Evolutionary conservation across 2,888 invertebrate species (phyloP), one percentile per base, ranked within the genome.

Genomic region (Troilus luridus): DNA sequence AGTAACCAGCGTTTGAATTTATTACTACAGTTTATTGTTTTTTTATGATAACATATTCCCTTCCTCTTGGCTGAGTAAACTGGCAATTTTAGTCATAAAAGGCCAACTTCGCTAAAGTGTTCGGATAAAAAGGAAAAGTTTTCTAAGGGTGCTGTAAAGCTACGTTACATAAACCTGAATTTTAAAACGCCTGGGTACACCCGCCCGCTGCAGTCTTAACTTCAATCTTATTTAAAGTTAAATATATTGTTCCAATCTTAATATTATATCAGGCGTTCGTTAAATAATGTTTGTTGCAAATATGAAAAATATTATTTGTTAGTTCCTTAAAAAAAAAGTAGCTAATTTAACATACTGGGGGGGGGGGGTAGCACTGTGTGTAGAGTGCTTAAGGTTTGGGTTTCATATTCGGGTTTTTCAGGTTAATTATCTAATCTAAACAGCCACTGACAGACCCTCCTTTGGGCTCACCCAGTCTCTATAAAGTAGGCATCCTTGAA

Each of bases 101-200:
- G 27, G 27, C 41, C 27, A 77, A 77, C 72, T 77, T 41, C 17
- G 1, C 19, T 41, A 77, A 77, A 77, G 41, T 77, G 72, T 77
- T 41, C 27, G 41, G 41, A 41, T 77, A 77, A 77, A 77, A 19
- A 77, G 72, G 72, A 77, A 77, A 77, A 77, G 72, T 77, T 77
- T 77, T 77, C 72, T 77, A 77, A 1, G 17, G 72, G 12, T 8
- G 27, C 41, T 41, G 21, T 77, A 77, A 77, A 77, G 72, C 8
- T 9, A 41, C 17, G 72, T 27, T 14, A 24, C 72, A 41, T 77
- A 77, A 77, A 27, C 27, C 72, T 77, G 41, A 77, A 77, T 77
- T 77, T 77, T 77, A 77, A 77, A 77, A 77, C 72, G 41, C 72
- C 41, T 10, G 8, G 17, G 17, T 41, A 24, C 9, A 17, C 17